Base-by-base conservation (phyloP, 2,888 invertebrate genomes). In the Sinotaia quadrata region DNA sequence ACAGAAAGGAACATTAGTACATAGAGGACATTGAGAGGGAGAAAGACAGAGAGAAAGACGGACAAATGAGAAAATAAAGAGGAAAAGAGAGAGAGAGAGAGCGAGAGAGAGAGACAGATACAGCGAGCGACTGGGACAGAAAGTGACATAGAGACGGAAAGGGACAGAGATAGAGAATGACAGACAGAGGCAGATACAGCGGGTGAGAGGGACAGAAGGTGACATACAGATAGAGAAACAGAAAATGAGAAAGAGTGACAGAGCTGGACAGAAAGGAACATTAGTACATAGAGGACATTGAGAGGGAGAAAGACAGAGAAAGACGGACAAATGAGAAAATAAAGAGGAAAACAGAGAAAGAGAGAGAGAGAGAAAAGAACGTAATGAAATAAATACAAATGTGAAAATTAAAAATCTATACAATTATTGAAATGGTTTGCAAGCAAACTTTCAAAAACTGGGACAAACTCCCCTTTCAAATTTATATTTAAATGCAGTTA, bases 21-120 rank as follows among this genome's bases (percentile, higher is more conserved):
- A 7, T 12, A 27, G 18, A 27, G 3, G 18, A 27, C 4, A 27
- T 29, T 15, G 29, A 27, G 58, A 57, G 58, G 21, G 58, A 58
- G 58, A 57, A 34, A 57, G 57, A 57, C 33, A 57, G 57, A 57
- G 57, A 57, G 57, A 57, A 34, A 57, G 57, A 57, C 15, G 34
- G 57, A 49, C 8, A 49, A 24, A 49, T 7, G 5, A 24, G 24
- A 18, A 18, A 49, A 51, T 21, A 51, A 27, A 51, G 51, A 51
- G 51, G 27, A 10, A 51, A 10, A 51, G 51, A 10, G 51, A 49
- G 51, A 10, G 51, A 51, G 51, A 51, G 51, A 51, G 51, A 10
- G 15, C 10, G n/a, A 2, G 51, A 51, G 51, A 51, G 51, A 51
- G 51, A 49, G 51, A 49, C 51, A 49, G 51, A 49, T 18, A 49